These are phyloP conservation scores for Astropecten irregularis DNA, from an alignment of 53 echinoderm and acorn worm genomes.

Conservation along the genomic window DNA sequence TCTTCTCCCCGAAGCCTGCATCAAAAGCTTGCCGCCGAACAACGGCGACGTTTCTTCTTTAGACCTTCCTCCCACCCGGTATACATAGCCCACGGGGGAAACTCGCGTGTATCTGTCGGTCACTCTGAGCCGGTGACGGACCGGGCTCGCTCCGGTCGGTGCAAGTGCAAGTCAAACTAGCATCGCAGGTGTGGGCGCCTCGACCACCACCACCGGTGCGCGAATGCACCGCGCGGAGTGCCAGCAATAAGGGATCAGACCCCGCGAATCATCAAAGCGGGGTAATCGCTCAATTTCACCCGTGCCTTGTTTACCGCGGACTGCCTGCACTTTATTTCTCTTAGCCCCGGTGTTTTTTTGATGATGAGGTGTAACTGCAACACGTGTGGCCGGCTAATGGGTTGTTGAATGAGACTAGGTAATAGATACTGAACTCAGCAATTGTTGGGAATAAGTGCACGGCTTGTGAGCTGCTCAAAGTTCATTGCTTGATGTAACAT, in stretches of 20 bases:
- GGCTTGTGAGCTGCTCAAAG: background rate
- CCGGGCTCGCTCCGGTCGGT: background rate
- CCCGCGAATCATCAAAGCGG: background rate
- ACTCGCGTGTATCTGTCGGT: constrained; percentile 46
- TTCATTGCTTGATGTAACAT: too few species aligned
- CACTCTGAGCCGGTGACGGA: constrained; percentile 29
- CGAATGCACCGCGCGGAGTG: background rate
- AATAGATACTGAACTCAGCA: constrained; percentile 11
- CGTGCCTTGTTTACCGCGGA: constrained; percentile 55
- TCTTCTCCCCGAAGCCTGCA: background rate
- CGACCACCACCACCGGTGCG: background rate
- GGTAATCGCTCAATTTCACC: constrained; percentile 64
- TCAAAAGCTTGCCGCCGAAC: constrained; percentile 45
- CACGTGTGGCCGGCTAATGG: constrained; percentile 49
- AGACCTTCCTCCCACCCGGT: too few species aligned
- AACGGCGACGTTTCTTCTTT: constrained; percentile 39
- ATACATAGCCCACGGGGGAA: constrained; percentile 15
- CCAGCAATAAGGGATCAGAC: background rate
- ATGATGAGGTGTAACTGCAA: constrained; percentile 29
- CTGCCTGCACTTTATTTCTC: constrained; percentile 26
- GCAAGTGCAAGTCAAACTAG: background rate
- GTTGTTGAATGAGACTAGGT: constrained; percentile 46
- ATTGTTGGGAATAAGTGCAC: background rate
- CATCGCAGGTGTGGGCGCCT: constrained; percentile 55
- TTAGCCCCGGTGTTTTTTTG: constrained; percentile 3